These are phyloP conservation scores for Parazoanthus atlanticus DNA, from an alignment of 92 coral and sea anemone species.

Conservation along the genomic window DNA sequence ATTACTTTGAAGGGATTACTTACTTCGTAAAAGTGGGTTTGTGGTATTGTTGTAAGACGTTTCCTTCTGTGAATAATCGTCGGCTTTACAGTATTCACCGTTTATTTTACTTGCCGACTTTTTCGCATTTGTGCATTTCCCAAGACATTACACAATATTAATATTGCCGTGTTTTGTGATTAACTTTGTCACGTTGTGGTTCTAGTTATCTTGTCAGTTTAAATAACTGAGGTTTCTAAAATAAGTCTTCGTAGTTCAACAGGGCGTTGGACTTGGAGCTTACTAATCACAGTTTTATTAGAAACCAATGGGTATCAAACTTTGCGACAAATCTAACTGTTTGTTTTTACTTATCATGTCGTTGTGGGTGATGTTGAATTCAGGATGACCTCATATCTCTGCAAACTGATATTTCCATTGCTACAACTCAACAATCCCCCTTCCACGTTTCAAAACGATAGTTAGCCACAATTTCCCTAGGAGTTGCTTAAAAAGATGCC, in stretches of 20 bases:
- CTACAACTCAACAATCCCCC: too few species aligned
- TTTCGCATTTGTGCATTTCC: neutral
- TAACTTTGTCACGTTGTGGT: neutral
- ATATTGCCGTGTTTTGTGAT: neutral
- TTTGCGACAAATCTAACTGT: neutral
- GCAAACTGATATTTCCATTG: neutral
- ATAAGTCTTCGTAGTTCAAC: neutral
- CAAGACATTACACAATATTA: neutral
- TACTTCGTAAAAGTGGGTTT: neutral
- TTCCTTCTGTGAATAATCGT: neutral
- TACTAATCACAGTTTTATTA: neutral
- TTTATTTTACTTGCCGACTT: neutral
- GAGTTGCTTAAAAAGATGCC: too few species aligned
- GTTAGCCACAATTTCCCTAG: too few species aligned
- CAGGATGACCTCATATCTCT: neutral
- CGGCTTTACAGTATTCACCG: neutral
- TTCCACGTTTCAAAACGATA: too few species aligned
- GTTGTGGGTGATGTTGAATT: too few species aligned
- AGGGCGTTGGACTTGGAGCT: neutral
- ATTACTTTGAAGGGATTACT: neutral
- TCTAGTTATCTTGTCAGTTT: too few species aligned
- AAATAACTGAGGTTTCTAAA: too few species aligned
- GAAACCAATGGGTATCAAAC: neutral
- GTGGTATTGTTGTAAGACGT: neutral
- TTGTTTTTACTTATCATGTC: neutral